Evolutionary conservation across 2,113 vertebrate species (phyloP), one percentile per base, ranked within the genome.

Genomic region (Tachycineta bicolor): DNA sequence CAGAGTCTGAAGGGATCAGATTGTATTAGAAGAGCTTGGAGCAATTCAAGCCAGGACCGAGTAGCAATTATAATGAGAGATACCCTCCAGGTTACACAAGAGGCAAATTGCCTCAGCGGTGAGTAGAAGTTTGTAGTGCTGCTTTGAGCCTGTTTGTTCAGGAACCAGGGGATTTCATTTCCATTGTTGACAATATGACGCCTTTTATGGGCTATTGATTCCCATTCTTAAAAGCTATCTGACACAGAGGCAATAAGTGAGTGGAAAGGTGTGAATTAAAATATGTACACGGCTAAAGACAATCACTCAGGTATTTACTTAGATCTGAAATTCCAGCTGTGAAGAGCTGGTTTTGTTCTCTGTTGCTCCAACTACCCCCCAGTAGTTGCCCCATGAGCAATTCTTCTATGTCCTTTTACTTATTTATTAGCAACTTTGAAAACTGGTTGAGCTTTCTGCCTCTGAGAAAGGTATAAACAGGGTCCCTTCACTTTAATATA

Each of bases 21-120:
- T 90, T 93, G 94, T 96, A 89, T 86, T 96, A 95, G 92, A 95
- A 96, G 92, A 65, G 82, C 67, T 93, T 52, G 90, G 79, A 94
- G 95, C 94, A 92, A 92, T 96, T 94, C 87, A 93, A 94, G 85
- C 90, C 85, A 86, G 73, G 87, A 67, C 79, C 1, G 5, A 94
- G 86, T 37, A 90, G 85, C 73, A 91, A 37, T 93, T 94, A 55
- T 63, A 91, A 90, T 56, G 88, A 96, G 90, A 90, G 80, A 58
- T 65, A 92, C 79, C 88, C 92, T 93, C 47, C 82, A 96, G 90
- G 95, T 96, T 95, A 86, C 88, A 78, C 4, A 4, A 78, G 92
- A 94, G 96, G 88, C 92, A 84, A 81, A 92, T 80, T 84, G 83
- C 85, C 73, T 71, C 26, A 0, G 70, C 0, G 1, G 63, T 47